Evolutionary conservation across 2,888 invertebrate species (phyloP), one percentile per base, ranked within the genome.

Genomic region (Odontocerum albicorne): DNA sequence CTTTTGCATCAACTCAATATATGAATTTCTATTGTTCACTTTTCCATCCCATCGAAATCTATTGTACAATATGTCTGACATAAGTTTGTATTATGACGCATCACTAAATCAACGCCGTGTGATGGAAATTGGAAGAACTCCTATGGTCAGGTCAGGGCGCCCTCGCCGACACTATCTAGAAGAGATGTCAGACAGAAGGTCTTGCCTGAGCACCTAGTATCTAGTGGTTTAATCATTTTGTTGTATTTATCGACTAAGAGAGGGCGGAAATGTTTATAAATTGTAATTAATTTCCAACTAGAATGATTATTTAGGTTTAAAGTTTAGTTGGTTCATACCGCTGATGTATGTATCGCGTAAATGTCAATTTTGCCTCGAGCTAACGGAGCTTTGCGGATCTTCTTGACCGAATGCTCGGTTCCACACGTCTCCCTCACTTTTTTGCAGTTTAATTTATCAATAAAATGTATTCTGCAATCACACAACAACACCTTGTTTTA

Each of bases 181-280:
- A 7, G 44, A 32, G 32, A 21, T 20, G 69, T 67, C 68, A 64
- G 68, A 73, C 72, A 74, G 73, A 72, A 72, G 73, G 75, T 75
- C 76, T 77, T 76, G 76, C 77, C 77, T 75, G 76, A 74, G 76
- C 77, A 77, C 76, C 75, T 77, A 77, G 77, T 77, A 77, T 77
- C 76, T 77, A 76, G 74, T 75, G 70, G 66, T 70, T 72, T 69
- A 73, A 75, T 74, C 65, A 70, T 74, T 76, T 75, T 32, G 72
- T 72, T 70, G 71, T 70, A 74, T 75, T 77, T 77, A 76, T 75
- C 76, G 76, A 75, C 75, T 77, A 68, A 74, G 74, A 42, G 75
- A 75, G 76, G 76, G 75, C 73, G 74, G 74, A 77, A 75, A 73
- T 13, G 27, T 40, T 42, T 19, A 19, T 12, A 27, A 43, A 35